Evolutionary conservation across 2,888 invertebrate genomes (phyloP), one percentile per base, ranked within the genome.

Genomic region (Tenthredo scrophulariae): DNA sequence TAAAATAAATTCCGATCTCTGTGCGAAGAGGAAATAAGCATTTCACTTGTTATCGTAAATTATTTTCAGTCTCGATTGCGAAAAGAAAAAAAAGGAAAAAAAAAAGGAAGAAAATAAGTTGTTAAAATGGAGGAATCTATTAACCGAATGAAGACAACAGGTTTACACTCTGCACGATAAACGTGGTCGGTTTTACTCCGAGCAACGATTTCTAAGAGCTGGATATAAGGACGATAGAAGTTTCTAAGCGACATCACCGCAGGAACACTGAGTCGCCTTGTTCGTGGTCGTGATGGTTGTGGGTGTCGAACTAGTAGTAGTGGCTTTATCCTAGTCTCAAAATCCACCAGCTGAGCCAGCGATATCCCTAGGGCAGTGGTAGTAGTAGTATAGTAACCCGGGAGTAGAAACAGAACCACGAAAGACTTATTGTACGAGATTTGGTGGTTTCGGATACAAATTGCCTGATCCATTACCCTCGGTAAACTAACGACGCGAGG

Each of bases 401-500:
- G 9, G n/a, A 22, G 75, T 37, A 40, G 18, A 75, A 40, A 46
- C 22, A 75, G 37, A 46, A 26, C 40, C 46, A 26, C 75, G 46
- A 46, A 40, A 75, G 75, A 75, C 75, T 75, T 75, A 75, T 75
- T 26, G 75, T 75, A 75, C 46, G 22, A 75, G 43, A 75, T 46
- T 72, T 40, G 22, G 72, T 40, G 72, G 72, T 72, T 75, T 75
- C 22, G 75, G 75, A 75, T 75, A 75, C 75, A 75, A 43, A 75
- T 75, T 33, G 43, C 46, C 75, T 26, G 75, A 75, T 75, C 43
- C 75, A 75, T 75, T 75, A 43, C 75, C 43, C 26, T 46, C 26
- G 75, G 75, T 75, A 40, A 75, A 75, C 75, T 75, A 75, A 75
- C 46, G 75, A 75, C 26, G 75, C 75, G 75, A 75, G 40, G 46